phyloP scores from a whole-genome alignment of 2,797 vertebrate species.

The Phalanger gymnotis region DNA sequence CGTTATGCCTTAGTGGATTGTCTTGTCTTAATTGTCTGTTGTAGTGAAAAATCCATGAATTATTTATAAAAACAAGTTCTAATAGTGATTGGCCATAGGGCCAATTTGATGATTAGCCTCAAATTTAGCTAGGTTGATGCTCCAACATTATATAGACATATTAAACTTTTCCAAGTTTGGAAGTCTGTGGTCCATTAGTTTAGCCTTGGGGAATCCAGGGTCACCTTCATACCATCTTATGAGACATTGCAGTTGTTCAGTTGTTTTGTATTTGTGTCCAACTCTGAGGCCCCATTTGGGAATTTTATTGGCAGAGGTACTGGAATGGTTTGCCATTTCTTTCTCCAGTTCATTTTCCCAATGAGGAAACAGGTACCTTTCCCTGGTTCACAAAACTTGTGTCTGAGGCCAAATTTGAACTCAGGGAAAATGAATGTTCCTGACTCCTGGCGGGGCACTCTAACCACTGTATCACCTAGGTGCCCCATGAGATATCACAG shows the following conservation, averaged over 20 bases:
- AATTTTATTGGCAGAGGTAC: background rate
- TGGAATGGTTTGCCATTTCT: background rate
- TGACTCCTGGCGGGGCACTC: background rate
- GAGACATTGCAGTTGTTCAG: background rate
- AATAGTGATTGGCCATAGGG: background rate
- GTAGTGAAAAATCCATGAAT: background rate
- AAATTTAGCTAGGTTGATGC: background rate
- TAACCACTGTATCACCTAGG: background rate
- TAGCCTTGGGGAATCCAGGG: background rate
- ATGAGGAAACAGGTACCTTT: background rate
- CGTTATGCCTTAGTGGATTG: background rate
- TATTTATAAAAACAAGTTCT: background rate
- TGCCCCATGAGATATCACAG: background rate
- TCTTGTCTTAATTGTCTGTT: no score
- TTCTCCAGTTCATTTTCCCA: background rate
- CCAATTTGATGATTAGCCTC: background rate
- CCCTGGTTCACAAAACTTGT: background rate
- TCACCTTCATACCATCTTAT: background rate
- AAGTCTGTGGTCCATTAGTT: background rate
- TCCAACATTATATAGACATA: background rate
- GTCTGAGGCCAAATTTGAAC: background rate
- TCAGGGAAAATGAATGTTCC: background rate
- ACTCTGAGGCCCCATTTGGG: background rate
- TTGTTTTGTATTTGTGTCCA: background rate
- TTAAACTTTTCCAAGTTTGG: background rate